phyloP scores from a whole-genome alignment of 2,888 invertebrate species.

The Buathra laborator region DNA sequence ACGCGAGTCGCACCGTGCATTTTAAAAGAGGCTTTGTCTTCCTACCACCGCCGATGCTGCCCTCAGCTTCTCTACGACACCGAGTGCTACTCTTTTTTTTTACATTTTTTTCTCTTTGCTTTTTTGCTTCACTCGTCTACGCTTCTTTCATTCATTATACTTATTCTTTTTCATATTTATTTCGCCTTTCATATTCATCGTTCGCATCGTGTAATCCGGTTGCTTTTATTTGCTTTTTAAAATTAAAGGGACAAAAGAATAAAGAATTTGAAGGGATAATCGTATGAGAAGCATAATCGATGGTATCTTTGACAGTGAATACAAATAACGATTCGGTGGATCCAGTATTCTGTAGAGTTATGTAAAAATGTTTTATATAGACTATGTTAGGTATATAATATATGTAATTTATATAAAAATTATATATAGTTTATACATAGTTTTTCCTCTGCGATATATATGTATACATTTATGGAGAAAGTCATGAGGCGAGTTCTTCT shows the following conservation, averaged over 20 bases:
- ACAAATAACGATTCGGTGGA: too few species aligned
- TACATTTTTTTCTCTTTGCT: background rate
- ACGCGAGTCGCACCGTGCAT: conserved; percentile 54
- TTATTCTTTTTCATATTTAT: background rate
- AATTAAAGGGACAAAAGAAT: background rate
- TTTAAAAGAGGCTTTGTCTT: conserved; percentile 65
- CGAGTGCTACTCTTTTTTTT: conserved; percentile 6
- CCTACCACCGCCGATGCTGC: conserved; percentile 15
- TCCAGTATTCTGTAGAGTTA: too few species aligned
- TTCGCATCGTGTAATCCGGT: background rate
- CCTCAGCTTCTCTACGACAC: conserved; percentile 39
- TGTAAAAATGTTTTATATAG: too few species aligned
- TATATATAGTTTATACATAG: too few species aligned
- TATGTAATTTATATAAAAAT: too few species aligned
- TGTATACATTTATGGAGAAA: too few species aligned
- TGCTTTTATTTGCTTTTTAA: background rate
- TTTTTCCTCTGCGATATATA: too few species aligned
- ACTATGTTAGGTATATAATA: too few species aligned
- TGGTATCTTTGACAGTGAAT: too few species aligned
- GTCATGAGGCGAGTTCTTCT: background rate
- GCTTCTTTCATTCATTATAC: background rate
- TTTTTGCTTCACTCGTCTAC: conserved; percentile 8
- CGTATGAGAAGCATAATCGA: background rate
- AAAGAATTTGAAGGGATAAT: background rate
- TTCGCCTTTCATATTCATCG: background rate